Base-by-base conservation (phyloP, 2,888 invertebrate genomes). In the Disparrhopalites patrizii region DNA sequence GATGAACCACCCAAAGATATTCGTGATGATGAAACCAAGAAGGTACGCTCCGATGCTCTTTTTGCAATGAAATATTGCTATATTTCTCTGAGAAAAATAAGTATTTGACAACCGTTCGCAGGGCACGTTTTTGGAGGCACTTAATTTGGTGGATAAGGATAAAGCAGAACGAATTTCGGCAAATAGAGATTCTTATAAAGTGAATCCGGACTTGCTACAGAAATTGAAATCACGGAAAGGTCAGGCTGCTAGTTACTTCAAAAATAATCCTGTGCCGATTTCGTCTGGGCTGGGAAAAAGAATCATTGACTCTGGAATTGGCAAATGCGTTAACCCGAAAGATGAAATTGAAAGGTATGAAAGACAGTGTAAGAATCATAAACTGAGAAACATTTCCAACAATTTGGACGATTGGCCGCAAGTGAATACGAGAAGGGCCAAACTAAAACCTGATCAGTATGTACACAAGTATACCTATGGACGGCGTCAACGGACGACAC, bases 221-320 rank as follows among this genome's bases (percentile, higher is more conserved):
- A 65, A 65, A 30, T 27, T 65, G 33, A 47, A 43, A n/a, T 57
- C 58, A 7, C 30, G 65, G 18, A 65, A 65, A 30, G 55, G 40
- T 27, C 67, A 67, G 23, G 38, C 66, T 4, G 31, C 64, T 1
- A 36, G 54, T 0, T 31, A 61, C 10, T 52, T 68, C 25, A 65
- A 33, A 36, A 67, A 57, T 13, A 64, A 69, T 40, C 67, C 70
- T 0, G 20, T 71, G 18, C 71, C 71, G 3, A 15, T 71, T 0
- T 62, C 69, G 0, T 68, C 68, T 7, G 8, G 20, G 1, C 30
- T 52, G 1, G 71, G 69, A 0, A 63, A 66, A 28, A 58, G 50
- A 28, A 33, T 68, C 0, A 25, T 66, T n/a, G n/a, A 61, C 13
- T 18, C 56, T 15, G 71, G 67, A 8, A 23, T 67, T 13, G 68